phyloP scores from a whole-genome alignment of 2,888 invertebrate genomes.

The Orchesella flavescens region DNA sequence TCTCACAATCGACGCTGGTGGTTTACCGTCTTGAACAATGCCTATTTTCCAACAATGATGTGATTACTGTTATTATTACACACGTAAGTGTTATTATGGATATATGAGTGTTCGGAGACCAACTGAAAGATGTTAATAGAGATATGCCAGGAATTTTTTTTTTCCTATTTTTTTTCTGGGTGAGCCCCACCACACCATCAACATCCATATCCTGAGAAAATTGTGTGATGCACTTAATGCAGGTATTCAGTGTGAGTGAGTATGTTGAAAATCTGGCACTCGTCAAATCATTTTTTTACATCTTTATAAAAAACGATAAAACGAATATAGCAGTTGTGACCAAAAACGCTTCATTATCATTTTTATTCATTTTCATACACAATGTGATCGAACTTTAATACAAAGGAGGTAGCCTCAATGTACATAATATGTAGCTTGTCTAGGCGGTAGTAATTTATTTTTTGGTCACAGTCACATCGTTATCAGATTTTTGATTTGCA shows the following conservation, averaged over 20 bases:
- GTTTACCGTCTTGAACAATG: slow-evolving; percentile 64
- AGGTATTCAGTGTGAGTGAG: too few relatives aligned
- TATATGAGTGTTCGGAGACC: slow-evolving; percentile 41
- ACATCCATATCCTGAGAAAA: too few relatives aligned
- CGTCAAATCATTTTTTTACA: slow-evolving; percentile 13
- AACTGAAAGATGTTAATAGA: slow-evolving; percentile 54
- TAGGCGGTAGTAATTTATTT: too few relatives aligned
- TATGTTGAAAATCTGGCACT: slow-evolving; percentile 12
- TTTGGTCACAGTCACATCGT: too few relatives aligned
- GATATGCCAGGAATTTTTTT: slow-evolving; percentile 58
- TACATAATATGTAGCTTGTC: too few relatives aligned
- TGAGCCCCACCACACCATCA: slow-evolving; percentile 9
- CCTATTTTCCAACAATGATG: slow-evolving; percentile 63
- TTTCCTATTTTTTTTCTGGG: slow-evolving; percentile 19
- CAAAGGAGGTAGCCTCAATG: too few relatives aligned
- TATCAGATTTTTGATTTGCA: too few relatives aligned
- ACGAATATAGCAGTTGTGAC: not conserved
- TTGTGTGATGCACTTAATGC: not conserved
- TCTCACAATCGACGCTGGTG: slow-evolving; percentile 63
- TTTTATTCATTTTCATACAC: too few relatives aligned
- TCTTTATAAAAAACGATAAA: slow-evolving; percentile 3
- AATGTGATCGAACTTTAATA: too few relatives aligned
- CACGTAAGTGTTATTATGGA: slow-evolving; percentile 62
- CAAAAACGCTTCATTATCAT: not conserved
- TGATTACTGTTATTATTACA: slow-evolving; percentile 66